Percentiles rank a stretch among this genome's conserved stretches.
phyloP scores from a whole-genome alignment of 2,113 vertebrate genomes.

The Prochilodus magdalenae region DNA sequence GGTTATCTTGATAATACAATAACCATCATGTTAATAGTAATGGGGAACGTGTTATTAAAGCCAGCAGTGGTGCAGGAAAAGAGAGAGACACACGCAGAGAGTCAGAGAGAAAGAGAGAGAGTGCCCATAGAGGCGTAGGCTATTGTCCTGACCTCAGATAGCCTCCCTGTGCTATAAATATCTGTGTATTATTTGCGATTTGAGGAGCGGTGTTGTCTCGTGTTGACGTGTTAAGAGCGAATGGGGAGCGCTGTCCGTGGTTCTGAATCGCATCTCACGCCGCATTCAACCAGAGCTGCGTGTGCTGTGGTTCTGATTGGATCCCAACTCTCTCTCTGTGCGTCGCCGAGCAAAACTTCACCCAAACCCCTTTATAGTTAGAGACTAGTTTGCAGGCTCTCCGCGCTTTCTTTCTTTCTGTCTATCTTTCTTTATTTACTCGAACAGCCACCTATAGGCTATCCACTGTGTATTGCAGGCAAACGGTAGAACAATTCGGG shows the following conservation, averaged over 20 bases:
- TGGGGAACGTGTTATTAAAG: neutral
- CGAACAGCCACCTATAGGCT: constrained; percentile 42
- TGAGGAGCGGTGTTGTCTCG: neutral
- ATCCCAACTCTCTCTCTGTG: neutral
- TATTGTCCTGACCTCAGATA: constrained; percentile 3
- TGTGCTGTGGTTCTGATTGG: neutral
- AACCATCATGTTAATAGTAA: neutral
- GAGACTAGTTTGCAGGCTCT: too few species aligned
- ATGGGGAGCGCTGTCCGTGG: constrained; percentile 45
- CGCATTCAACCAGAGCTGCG: neutral
- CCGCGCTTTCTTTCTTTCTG: constrained; percentile 38
- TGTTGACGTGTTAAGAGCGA: neutral
- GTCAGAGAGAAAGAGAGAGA: too few species aligned
- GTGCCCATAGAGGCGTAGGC: neutral
- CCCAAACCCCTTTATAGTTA: neutral
- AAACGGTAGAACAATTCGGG: constrained; percentile 69
- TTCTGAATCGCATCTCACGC: constrained; percentile 14
- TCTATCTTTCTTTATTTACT: constrained; percentile 52
- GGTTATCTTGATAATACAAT: constrained; percentile 3
- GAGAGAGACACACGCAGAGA: neutral
- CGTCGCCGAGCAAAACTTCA: neutral
- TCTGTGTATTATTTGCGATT: neutral
- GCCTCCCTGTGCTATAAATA: neutral
- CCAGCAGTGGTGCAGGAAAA: neutral
- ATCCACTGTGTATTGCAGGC: constrained; percentile 61